A percentile compares a stretch with the other conserved stretches of the same genome.
Evolutionary conservation across 1,140 invertebrate genomes (phyloP).

Genomic region (Maniola jurtina): DNA sequence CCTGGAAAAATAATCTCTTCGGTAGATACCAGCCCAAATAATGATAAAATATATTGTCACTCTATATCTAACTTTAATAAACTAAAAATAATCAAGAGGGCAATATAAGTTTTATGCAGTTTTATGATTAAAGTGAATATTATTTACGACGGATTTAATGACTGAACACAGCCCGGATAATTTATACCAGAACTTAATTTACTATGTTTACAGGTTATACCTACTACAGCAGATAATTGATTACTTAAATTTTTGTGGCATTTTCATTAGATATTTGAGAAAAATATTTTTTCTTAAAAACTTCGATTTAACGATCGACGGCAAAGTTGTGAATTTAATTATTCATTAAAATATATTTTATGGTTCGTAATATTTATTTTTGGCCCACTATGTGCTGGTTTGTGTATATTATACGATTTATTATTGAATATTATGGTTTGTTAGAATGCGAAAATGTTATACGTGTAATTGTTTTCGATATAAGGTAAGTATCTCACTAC

Average conservation of each 20-base stretch:
- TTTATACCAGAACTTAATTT: constrained; percentile 39
- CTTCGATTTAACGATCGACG: neutral
- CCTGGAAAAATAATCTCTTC: too few relatives aligned
- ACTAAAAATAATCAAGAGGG: constrained; percentile 26
- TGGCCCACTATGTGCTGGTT: too few relatives aligned
- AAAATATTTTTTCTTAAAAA: neutral
- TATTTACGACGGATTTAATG: constrained; percentile 35
- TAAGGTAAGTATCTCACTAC: too few relatives aligned
- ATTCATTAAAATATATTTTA: neutral
- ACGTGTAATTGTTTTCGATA: too few relatives aligned
- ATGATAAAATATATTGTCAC: constrained; percentile 12
- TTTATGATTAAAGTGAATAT: constrained; percentile 33
- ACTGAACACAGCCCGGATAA: constrained; percentile 28
- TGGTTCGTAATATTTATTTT: too few relatives aligned
- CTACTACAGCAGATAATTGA: constrained; percentile 1
- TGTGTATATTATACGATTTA: too few relatives aligned
- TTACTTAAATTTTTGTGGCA: neutral
- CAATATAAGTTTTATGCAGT: constrained; percentile 21
- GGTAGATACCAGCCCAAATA: neutral
- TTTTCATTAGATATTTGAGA: neutral
- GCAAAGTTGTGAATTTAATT: neutral
- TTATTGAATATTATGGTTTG: too few relatives aligned
- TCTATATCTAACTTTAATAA: constrained; percentile 20
- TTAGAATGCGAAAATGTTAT: too few relatives aligned
- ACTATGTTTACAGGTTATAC: constrained; percentile 13